Conservation (phyloP, 2,797 vertebrate species). For the Amblyraja radiata region DNA sequence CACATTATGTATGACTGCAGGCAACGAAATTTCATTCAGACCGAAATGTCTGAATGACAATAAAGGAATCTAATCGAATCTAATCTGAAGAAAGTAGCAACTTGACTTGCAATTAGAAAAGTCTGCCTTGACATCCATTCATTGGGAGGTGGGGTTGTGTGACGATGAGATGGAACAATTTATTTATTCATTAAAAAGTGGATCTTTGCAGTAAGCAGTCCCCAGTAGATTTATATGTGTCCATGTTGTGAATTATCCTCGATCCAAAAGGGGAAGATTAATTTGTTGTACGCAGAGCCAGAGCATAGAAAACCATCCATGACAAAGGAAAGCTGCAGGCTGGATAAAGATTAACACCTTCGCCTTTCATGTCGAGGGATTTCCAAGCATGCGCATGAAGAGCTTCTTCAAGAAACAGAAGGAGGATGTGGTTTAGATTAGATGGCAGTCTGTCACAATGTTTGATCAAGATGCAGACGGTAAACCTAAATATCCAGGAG, state of each 20-base stretch:
- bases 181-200: not conserved
- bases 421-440: not conserved
- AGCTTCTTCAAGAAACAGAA: too few relatives aligned
- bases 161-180: too few relatives aligned
- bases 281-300: not conserved
- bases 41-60: too few relatives aligned
- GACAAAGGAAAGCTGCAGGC: not conserved
- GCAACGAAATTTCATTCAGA: too few relatives aligned
- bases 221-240: not conserved
- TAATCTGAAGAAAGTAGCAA: not conserved
- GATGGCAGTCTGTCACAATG: not conserved
- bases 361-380: not conserved
- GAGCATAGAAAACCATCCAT: not conserved
- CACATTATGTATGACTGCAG: too few relatives aligned
- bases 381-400: not conserved
- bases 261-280: too few relatives aligned
- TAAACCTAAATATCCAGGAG: not conserved
- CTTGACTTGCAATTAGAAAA: not conserved
- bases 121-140: not conserved
- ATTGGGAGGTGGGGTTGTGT: not conserved
- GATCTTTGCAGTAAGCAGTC: not conserved
- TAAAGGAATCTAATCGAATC: too few relatives aligned
- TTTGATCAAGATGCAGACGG: not conserved
- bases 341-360: constrained; percentile 18
- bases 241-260: too few relatives aligned